These are phyloP conservation scores for Melanotaenia duboulayi DNA, from an alignment of 2,113 vertebrate genomes.

Conservation along the genomic window DNA sequence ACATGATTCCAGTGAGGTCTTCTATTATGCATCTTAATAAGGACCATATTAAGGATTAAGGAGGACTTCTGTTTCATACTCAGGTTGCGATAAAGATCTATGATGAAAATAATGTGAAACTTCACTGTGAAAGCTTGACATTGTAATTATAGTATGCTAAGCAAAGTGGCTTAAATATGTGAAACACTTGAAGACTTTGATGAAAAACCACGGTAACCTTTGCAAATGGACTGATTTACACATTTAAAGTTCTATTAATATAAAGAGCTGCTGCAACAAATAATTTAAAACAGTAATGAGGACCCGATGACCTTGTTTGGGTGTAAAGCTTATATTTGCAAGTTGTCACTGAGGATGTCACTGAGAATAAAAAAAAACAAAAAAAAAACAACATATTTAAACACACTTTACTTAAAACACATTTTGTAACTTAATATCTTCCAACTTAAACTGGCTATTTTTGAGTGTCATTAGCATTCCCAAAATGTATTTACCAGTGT, in stretches of 20 bases:
- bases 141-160: neutral
- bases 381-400: too few relatives aligned
- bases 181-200: neutral
- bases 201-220: neutral
- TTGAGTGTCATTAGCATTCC: neutral
- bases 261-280: neutral
- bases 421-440: neutral
- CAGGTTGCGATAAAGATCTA: fast-evolving
- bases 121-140: neutral
- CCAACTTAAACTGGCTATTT: neutral
- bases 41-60: neutral
- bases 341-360: too few relatives aligned
- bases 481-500: neutral
- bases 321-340: too few relatives aligned
- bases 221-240: neutral
- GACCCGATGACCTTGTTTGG: neutral
- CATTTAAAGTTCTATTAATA: neutral
- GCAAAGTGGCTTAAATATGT: neutral
- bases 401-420: too few relatives aligned
- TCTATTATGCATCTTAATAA: too few relatives aligned
- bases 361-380: too few relatives aligned
- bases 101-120: neutral
- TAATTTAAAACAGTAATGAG: neutral
- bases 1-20: too few relatives aligned
- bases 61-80: neutral